phyloP scores from a whole-genome alignment of 2,888 invertebrate species.

The Caenorhabditis virilis region DNA sequence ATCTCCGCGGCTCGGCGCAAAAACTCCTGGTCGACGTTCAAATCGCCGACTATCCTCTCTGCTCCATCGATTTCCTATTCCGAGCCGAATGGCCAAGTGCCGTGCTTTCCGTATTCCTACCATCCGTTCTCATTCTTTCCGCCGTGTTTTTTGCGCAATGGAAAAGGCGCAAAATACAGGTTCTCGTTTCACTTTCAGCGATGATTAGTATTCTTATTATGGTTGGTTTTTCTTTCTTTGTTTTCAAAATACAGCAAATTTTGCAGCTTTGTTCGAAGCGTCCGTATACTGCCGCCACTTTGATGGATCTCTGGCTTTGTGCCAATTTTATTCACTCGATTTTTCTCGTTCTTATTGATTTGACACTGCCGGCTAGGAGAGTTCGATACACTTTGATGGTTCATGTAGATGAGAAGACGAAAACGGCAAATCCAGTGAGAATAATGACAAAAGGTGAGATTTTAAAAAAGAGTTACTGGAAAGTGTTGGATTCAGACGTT shows the following conservation, averaged over 20 bases:
- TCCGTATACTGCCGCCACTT: slow-evolving; percentile 45
- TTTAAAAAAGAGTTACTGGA: neutral
- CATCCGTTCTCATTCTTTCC: slow-evolving; percentile 60
- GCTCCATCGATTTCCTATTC: slow-evolving; percentile 45
- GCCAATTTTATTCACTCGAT: slow-evolving; percentile 59
- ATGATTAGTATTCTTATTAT: slow-evolving; percentile 57
- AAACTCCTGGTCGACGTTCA: slow-evolving; percentile 24
- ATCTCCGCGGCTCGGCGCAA: slow-evolving; percentile 45
- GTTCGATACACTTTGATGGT: slow-evolving; percentile 55
- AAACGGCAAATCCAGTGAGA: slow-evolving; percentile 22
- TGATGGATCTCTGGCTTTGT: slow-evolving; percentile 65
- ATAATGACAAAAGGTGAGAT: slow-evolving; percentile 41
- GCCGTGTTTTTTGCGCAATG: slow-evolving; percentile 62
- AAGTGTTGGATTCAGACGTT: no score
- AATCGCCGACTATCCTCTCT: slow-evolving; percentile 49
- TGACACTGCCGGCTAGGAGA: slow-evolving; percentile 48
- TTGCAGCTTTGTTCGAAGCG: slow-evolving; percentile 46
- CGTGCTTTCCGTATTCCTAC: slow-evolving; percentile 57
- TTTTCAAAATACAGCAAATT: neutral
- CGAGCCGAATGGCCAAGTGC: slow-evolving; percentile 54
- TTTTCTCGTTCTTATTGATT: slow-evolving; percentile 48
- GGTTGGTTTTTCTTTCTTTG: slow-evolving; percentile 33
- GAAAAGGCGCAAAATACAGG: slow-evolving; percentile 62
- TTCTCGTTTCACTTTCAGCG: slow-evolving; percentile 55
- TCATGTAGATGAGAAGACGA: slow-evolving; percentile 42